Conservation (phyloP, 2,797 vertebrate genomes). For the Melanotaenia nigrans region DNA sequence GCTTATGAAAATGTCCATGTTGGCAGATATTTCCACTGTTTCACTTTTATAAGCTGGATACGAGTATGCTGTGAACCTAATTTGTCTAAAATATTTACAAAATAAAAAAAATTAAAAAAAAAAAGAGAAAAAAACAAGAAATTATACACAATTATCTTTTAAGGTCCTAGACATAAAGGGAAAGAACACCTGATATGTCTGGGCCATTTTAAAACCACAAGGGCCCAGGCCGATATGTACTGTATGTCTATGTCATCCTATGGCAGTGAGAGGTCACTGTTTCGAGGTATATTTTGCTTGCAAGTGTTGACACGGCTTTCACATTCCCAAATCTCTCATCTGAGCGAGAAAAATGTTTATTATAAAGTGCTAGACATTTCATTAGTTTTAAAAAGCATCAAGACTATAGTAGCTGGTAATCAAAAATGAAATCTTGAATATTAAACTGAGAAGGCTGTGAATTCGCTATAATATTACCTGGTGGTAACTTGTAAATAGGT, state of each 20-base stretch:
- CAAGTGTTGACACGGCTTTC: conserved; percentile 61
- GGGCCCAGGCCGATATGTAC: conserved; percentile 74
- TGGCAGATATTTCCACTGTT: conserved; percentile 64
- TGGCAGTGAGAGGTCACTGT: conserved; percentile 76
- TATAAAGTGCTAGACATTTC: conserved; percentile 77
- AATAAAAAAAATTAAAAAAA: conserved; percentile 42
- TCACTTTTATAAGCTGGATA: conserved; percentile 55
- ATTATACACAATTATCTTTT: conserved; percentile 48
- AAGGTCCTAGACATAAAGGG: conserved; percentile 60
- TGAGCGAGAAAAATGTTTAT: conserved; percentile 58
- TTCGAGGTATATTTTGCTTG: conserved; percentile 80
- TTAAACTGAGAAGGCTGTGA: conserved; percentile 38
- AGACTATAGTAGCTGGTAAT: conserved; percentile 52
- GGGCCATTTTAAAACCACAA: conserved; percentile 56
- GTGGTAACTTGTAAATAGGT: conserved; percentile 31
- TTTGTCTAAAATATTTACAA: conserved; percentile 69
- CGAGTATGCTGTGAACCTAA: conserved; percentile 55
- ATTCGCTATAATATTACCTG: conserved; percentile 16
- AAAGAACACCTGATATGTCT: conserved; percentile 60
- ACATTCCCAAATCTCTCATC: conserved; percentile 54
- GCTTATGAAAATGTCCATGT: conserved; percentile 67
- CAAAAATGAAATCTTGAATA: conserved; percentile 41
- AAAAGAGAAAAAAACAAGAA: conserved; percentile 35
- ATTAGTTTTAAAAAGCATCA: conserved; percentile 56
- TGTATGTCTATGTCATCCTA: conserved; percentile 63